Base-by-base conservation (phyloP, 2,113 vertebrate species). In the Ceyx cyanopectus region DNA sequence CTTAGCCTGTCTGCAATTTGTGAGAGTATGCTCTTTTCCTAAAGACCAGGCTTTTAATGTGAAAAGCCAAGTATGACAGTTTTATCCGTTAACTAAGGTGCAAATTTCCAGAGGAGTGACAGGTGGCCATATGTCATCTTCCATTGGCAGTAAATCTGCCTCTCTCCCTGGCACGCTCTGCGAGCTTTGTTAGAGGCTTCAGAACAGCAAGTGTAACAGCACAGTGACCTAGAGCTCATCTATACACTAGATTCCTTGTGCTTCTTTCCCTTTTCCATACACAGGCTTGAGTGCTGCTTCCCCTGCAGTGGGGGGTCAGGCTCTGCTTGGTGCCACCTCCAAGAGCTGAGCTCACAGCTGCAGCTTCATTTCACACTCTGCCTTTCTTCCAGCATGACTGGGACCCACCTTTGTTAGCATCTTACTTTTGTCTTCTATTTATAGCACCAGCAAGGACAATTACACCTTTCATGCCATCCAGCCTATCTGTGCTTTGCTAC, bases 41-140 rank as follows among this genome's bases (percentile, higher is more conserved):
- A 75, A 90, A 85, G 82, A 81, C 70, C 46, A 66, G 9, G 62
- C 67, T 85, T 95, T 63, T 81, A 89, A 93, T 81, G 62, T 67
- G 81, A 90, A 86, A 83, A 93, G 88, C 70, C n/a, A 80, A 79
- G 46, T 23, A 41, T 46, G 68, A 85, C 86, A 91, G 53, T 85
- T 94, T 92, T 92, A 94, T 84, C 81, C 0, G 9, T 66, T 94
- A 92, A 92, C 60, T n/a, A 89, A 87, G 5, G 5, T 27, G 34
- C 53, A 68, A 46, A 84, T 88, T 69, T 87, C 57, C 37, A 43
- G 79, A 87, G 70, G 61, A 81, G 51, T 60, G 84, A 57, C 58
- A 88, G 46, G 66, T 18, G 5, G 30, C 82, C 75, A 34, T 69
- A 85, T 56, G 81, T 74, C 81, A 43, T 6, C 54, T 60, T 54